These are phyloP conservation scores for Eubucco bourcierii DNA, from an alignment of 2,113 vertebrate genomes.

Conservation along the genomic window DNA sequence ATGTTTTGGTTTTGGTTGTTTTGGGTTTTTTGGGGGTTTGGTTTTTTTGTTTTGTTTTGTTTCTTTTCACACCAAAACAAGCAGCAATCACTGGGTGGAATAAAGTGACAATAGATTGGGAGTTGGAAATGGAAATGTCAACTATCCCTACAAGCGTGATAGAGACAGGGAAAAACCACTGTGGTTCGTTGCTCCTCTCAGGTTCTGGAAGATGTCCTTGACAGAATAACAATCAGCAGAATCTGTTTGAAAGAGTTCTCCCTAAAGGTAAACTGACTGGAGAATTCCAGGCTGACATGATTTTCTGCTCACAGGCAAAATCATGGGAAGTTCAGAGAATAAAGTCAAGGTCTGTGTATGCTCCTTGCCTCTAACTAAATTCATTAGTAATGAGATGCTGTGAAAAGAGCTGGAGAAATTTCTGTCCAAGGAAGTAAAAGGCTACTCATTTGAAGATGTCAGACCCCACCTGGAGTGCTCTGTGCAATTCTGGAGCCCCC, in stretches of 20 bases:
- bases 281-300: background rate
- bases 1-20: too few relatives aligned
- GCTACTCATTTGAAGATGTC: background rate
- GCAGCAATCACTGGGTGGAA: background rate
- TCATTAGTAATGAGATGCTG: background rate
- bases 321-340: background rate
- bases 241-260: background rate
- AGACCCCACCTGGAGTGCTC: too few relatives aligned
- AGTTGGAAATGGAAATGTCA: slow-evolving; percentile 44
- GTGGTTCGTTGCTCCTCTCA: background rate
- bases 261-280: background rate
- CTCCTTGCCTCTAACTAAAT: background rate
- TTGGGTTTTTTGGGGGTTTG: too few relatives aligned
- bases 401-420: background rate
- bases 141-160: background rate
- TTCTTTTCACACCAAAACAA: background rate
- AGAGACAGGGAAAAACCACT: slow-evolving; percentile 10
- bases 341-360: background rate
- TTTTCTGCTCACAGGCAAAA: slow-evolving; percentile 26
- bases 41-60: background rate
- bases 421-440: background rate
- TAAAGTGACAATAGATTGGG: background rate
- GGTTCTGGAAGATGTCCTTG: slow-evolving; percentile 8
- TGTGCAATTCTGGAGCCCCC: too few relatives aligned
- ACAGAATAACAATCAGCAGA: background rate